phyloP scores from a whole-genome alignment of 2,888 invertebrate genomes.

The Volucella inflata region DNA sequence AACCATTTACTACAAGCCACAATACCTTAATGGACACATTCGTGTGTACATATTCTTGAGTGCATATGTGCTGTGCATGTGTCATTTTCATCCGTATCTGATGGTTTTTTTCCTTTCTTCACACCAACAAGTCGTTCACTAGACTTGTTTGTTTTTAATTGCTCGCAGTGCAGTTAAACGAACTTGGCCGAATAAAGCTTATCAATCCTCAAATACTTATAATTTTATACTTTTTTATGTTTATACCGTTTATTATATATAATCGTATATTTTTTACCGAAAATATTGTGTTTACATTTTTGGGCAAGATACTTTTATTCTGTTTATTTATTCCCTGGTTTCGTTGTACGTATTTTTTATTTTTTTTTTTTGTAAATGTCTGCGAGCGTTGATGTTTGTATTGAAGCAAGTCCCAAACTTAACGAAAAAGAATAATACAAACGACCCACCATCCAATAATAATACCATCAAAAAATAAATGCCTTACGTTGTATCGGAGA shows the following conservation, averaged over 20 bases:
- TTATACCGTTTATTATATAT: conserved; percentile 2
- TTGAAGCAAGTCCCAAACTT: conserved; percentile 6
- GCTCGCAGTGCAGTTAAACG: conserved; percentile 57
- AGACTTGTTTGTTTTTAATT: conserved; percentile 22
- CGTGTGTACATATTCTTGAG: background rate
- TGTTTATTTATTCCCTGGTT: conserved; percentile 7
- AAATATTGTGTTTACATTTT: conserved; percentile 31
- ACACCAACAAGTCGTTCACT: conserved; percentile 21
- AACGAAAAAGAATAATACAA: conserved; percentile 2
- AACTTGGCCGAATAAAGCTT: conserved; percentile 63
- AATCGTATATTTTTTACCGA: background rate
- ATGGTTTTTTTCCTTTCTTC: background rate
- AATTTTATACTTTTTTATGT: conserved; percentile 23
- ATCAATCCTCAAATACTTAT: conserved; percentile 34
- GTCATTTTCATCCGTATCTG: conserved; percentile 23
- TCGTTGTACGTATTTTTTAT: background rate
- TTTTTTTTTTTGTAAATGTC: background rate
- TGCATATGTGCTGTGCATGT: conserved; percentile 8
- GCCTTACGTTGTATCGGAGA: conserved; percentile 2
- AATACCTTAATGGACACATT: conserved; percentile 7
- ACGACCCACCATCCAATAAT: background rate
- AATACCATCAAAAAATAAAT: background rate
- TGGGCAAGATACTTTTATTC: conserved; percentile 25
- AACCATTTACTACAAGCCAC: conserved; percentile 46
- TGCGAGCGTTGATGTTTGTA: conserved; percentile 1